phyloP scores from a whole-genome alignment of 2,888 invertebrate species.

The Ichneumoninae sp. region DNA sequence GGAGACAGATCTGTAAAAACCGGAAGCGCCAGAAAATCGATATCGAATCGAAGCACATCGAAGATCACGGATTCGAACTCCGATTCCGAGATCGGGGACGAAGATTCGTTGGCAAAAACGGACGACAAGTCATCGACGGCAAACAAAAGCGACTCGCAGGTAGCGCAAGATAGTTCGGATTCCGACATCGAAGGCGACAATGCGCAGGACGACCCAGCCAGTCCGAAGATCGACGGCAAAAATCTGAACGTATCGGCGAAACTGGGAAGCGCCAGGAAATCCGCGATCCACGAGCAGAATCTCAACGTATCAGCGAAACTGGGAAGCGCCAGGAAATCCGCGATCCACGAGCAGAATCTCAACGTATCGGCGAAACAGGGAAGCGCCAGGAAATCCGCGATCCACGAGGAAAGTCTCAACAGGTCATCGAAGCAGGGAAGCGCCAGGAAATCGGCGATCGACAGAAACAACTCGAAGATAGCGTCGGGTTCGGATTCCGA shows the following conservation, averaged over 20 bases:
- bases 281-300: neutral
- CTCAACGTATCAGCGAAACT: constrained; percentile 13
- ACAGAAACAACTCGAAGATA: constrained; percentile 24
- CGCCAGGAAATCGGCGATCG: constrained; percentile 24
- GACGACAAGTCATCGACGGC: neutral
- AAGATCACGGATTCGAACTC: neutral
- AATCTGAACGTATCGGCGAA: constrained; percentile 6
- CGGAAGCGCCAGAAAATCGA: constrained; percentile 21
- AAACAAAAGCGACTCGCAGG: neutral
- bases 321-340: constrained; percentile 15
- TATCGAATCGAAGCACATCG: neutral
- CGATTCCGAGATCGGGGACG: neutral
- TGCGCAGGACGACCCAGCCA: neutral
- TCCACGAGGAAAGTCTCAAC: neutral
- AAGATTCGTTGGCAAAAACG: neutral
- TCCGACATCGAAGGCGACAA: neutral
- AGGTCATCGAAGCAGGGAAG: neutral
- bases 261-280: constrained; percentile 14
- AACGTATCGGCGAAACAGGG: constrained; percentile 20
- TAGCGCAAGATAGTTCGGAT: neutral
- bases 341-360: constrained; percentile 9
- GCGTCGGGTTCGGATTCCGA: constrained; percentile 8
- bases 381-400: constrained; percentile 13
- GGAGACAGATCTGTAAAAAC: neutral
- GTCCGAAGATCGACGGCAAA: neutral